Evolutionary conservation across 2,797 vertebrate species (phyloP).

Genomic region (Cuniculus paca): DNA sequence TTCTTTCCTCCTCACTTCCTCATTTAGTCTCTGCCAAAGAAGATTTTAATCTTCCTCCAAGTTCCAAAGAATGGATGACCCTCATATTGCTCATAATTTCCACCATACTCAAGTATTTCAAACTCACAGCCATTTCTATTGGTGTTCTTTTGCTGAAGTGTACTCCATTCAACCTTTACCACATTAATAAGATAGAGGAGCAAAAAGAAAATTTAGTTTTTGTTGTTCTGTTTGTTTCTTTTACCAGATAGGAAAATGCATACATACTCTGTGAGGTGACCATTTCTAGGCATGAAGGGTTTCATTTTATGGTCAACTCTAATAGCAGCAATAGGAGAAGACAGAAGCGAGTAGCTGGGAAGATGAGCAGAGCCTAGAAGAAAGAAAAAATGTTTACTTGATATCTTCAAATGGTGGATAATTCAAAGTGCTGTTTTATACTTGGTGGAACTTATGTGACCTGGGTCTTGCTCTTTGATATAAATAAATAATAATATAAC

Average conservation of each 20-base stretch:
- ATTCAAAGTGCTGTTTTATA: background rate
- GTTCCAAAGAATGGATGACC: background rate
- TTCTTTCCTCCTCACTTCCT: background rate
- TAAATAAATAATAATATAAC: background rate
- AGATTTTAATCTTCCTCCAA: background rate
- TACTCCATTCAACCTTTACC: background rate
- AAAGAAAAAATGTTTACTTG: background rate
- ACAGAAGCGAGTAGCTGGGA: background rate
- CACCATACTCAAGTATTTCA: background rate
- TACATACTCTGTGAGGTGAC: background rate
- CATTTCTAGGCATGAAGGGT: background rate
- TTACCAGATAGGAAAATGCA: background rate
- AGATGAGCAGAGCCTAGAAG: background rate
- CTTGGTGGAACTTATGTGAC: background rate
- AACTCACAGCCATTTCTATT: background rate
- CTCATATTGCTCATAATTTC: background rate
- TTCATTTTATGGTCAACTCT: background rate
- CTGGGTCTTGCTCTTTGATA: background rate
- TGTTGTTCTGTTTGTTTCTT: background rate
- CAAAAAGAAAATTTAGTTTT: background rate
- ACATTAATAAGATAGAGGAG: background rate
- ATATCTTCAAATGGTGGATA: background rate
- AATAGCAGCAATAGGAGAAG: background rate
- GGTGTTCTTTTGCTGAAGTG: background rate
- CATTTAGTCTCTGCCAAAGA: background rate